These are phyloP conservation scores for Ctenicera cuprea DNA, from an alignment of 2,888 invertebrate species.

Conservation along the genomic window DNA sequence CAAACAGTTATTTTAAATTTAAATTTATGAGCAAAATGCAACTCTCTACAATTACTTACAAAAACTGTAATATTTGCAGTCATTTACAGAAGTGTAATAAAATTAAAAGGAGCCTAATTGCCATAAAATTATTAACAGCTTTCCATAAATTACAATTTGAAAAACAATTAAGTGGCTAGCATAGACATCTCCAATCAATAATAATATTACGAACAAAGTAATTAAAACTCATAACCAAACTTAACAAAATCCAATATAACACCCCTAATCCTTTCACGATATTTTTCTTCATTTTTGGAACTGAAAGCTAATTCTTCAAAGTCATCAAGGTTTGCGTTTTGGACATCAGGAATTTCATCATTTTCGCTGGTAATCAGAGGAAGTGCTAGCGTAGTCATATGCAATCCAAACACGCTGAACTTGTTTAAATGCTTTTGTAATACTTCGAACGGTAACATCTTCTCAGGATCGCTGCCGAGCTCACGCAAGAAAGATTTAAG, in stretches of 20 bases:
- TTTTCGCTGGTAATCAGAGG: slow-evolving; percentile 11
- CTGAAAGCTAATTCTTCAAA: neutral
- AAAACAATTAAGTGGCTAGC: no score
- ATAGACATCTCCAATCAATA: no score
- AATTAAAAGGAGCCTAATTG: no score
- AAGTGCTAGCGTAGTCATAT: slow-evolving; percentile 58
- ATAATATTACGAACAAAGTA: no score
- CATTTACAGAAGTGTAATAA: no score
- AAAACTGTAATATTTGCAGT: no score
- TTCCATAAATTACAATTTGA: no score
- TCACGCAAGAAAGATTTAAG: slow-evolving; percentile 56
- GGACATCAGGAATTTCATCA: slow-evolving; percentile 39
- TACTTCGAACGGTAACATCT: slow-evolving; percentile 61
- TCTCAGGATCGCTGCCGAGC: slow-evolving; percentile 60
- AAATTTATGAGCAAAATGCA: no score
- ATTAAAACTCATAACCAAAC: slow-evolving; percentile 24
- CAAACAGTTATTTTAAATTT: no score
- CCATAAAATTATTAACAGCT: no score
- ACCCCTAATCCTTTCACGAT: slow-evolving; percentile 12
- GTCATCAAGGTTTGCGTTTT: neutral
- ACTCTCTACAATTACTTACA: no score
- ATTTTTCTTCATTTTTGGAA: neutral
- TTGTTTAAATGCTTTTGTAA: slow-evolving; percentile 60
- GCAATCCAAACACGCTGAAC: slow-evolving; percentile 49
- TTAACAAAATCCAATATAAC: slow-evolving; percentile 32